Evolutionary conservation across 2,113 vertebrate genomes (phyloP), one percentile per base, ranked within the genome.

Genomic region (Larimichthys crocea): DNA sequence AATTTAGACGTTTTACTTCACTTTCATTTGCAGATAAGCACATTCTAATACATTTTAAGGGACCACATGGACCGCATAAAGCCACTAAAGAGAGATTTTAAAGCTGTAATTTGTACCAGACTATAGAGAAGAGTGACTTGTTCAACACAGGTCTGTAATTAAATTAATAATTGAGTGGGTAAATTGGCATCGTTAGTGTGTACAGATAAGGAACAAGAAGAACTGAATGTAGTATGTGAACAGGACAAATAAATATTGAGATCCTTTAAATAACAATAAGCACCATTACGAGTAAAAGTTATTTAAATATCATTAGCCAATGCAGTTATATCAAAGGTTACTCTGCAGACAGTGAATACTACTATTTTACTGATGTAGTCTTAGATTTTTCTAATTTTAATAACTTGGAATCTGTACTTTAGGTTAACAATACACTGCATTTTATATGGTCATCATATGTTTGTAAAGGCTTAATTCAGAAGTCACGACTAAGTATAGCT

Each of bases 71-170:
- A 40, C 65, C 79, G 67, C 4, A 60, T 17, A 1, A 76, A 76
- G 66, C 55, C 31, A 40, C 42, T 44, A 49, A 67, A 72, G 46
- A 70, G 55, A 75, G 20, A 71, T 55, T 80, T 74, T 78, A 74
- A 80, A 82, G 35, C 20, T 60, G 31, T 62, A 20, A 76, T 63
- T 74, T 49, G 5, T 22, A 55, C 17, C 31, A 62, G 12, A 60
- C 22, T 40, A 12, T 57, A 50, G 77, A 26, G 2, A 49, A 69
- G 48, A 87, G 68, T 86, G 68, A 87, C 82, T 89, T 85, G 50
- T 76, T 83, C 69, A 72, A 22, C n/a, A 35, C 12, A 68, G 10
- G 35, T 10, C 49, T 79, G 35, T 62, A 35, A 71, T 76, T 63
- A 82, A 82, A 80, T 44, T 7, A 66, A 55, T 74, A 57, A 46